Evolutionary conservation across 1,140 invertebrate genomes (phyloP).

Genomic region (Drosophila triauraria): DNA sequence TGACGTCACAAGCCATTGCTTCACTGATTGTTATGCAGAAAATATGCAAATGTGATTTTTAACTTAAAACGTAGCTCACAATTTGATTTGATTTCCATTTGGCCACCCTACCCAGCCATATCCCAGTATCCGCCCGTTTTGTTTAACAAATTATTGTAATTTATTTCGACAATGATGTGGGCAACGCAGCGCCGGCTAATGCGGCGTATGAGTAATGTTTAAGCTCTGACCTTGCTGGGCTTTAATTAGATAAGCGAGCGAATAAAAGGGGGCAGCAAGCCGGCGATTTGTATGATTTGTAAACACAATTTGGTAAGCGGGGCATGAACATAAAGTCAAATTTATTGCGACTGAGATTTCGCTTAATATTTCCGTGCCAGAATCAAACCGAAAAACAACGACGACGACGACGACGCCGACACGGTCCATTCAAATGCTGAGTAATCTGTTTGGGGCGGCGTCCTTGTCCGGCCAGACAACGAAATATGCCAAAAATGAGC

Average conservation of each 20-base stretch:
- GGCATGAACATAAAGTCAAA: conserved; percentile 81
- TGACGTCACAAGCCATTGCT: conserved; percentile 75
- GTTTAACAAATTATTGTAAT: conserved; percentile 81
- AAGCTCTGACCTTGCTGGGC: conserved; percentile 57
- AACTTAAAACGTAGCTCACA: conserved; percentile 60
- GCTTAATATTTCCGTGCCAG: conserved; percentile 56
- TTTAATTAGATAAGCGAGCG: conserved; percentile 66
- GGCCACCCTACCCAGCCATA: neutral
- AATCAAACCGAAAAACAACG: conserved; percentile 50
- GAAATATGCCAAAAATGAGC: conserved; percentile 79
- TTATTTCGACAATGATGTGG: conserved; percentile 80
- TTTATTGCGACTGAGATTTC: conserved; percentile 78
- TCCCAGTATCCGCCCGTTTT: neutral
- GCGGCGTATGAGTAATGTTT: conserved; percentile 76
- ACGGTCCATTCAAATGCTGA: conserved; percentile 67
- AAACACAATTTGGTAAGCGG: conserved; percentile 78
- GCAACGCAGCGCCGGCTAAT: conserved; percentile 49
- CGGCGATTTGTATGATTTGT: conserved; percentile 64
- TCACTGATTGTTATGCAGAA: conserved; percentile 77
- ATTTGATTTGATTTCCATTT: conserved; percentile 59
- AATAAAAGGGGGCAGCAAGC: conserved; percentile 15
- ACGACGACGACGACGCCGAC: conserved; percentile 19
- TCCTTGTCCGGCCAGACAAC: conserved; percentile 51
- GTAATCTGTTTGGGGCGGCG: conserved; percentile 57
- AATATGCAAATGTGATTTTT: conserved; percentile 84